Conservation (phyloP, 2,888 invertebrate genomes). For the Papilio protenor region DNA sequence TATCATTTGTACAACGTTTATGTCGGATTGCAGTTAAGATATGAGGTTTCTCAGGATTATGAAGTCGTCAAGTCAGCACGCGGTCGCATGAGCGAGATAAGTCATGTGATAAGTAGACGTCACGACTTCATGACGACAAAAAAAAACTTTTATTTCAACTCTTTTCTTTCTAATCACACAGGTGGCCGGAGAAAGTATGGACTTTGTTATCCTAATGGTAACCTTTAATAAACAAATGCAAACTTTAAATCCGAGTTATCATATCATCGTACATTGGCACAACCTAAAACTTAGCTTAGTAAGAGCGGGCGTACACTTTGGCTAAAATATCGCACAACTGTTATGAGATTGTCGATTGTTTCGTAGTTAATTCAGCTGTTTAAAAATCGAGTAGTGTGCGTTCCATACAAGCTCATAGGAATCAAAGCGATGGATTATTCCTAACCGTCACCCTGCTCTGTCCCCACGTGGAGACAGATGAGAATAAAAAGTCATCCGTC, state of each 20-base stretch:
- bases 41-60: conserved; percentile 50
- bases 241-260: background rate
- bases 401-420: too few species aligned
- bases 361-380: too few species aligned
- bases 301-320: too few species aligned
- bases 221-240: background rate
- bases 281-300: background rate
- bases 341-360: too few species aligned
- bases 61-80: conserved; percentile 40
- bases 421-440: too few species aligned
- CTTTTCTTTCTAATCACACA: conserved; percentile 21
- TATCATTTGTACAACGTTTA: conserved; percentile 47
- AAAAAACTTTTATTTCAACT: background rate
- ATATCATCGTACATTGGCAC: background rate
- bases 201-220: conserved; percentile 5
- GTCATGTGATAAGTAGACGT: conserved; percentile 20
- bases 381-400: too few species aligned
- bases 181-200: conserved; percentile 22
- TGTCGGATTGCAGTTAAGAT: conserved; percentile 47
- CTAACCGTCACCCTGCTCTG: too few species aligned
- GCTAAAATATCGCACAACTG: too few species aligned
- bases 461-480: too few species aligned
- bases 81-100: conserved; percentile 40
- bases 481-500: too few species aligned
- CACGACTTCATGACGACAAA: conserved; percentile 39